These are phyloP conservation scores for Onchidella celtica DNA, from an alignment of 2,888 invertebrate species.

Conservation along the genomic window DNA sequence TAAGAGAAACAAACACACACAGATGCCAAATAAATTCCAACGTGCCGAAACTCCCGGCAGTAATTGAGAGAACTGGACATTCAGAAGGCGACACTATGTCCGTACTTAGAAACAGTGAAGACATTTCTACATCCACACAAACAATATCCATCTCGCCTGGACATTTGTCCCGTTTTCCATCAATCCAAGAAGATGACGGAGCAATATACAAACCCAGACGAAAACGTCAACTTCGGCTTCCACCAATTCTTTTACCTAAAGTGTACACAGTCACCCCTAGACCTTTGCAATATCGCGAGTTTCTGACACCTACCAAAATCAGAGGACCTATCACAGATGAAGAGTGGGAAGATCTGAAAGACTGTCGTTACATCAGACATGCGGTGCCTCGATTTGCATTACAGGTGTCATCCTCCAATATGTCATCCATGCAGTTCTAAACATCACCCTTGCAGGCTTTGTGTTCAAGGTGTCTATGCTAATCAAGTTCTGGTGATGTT, in stretches of 20 bases:
- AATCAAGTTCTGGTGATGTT: no score
- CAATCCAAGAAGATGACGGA: neutral
- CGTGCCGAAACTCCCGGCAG: neutral
- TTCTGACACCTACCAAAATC: conserved; percentile 55
- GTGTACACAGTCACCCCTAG: conserved; percentile 60
- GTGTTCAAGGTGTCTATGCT: no score
- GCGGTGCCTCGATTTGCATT: conserved; percentile 14
- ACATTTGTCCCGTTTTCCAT: neutral
- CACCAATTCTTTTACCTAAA: conserved; percentile 65
- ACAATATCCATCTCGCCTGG: neutral
- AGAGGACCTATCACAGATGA: conserved; percentile 58
- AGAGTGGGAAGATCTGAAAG: conserved; percentile 68
- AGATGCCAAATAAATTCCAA: neutral
- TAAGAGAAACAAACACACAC: neutral
- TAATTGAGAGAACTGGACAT: neutral
- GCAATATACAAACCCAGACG: neutral
- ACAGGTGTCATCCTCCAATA: conserved; percentile 6
- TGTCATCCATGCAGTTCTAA: neutral
- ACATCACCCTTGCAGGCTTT: no score
- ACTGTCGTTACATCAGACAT: conserved; percentile 67
- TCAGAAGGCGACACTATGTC: neutral
- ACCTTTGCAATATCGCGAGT: conserved; percentile 60
- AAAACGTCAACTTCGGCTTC: conserved; percentile 59
- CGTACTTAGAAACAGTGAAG: neutral
- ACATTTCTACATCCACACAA: no score